Base-by-base conservation (phyloP, 2,888 invertebrate genomes). In the Xanthia icteritia region DNA sequence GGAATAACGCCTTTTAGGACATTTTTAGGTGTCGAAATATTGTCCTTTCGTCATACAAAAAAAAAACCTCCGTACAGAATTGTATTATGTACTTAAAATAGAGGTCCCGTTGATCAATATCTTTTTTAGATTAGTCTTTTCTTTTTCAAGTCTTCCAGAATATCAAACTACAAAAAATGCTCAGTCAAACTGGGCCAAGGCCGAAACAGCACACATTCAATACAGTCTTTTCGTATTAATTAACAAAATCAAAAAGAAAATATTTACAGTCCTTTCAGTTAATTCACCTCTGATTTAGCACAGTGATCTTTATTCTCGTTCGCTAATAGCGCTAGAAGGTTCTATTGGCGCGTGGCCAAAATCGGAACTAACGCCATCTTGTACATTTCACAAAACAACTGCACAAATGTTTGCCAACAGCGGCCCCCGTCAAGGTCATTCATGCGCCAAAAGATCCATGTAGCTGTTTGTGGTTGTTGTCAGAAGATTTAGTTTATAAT, bases 151-250 rank as follows among this genome's bases (percentile, higher is more conserved):
- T 39, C 58, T 31, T 67, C 27, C 58, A 51, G n/a, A 56, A 39
- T 73, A 45, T 23, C 15, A 61, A 20, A 75, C 27, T 79, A 79
- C 56, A 68, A 51, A 75, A 58, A 68, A 27, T 15, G 3, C 42
- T 67, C 84, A 82, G 84, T 79, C 58, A 48, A 31, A 83, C 73
- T 74, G 73, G 70, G 27, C 36, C 27, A 83, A 67, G 66, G 73
- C 80, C 80, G 4, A 73, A n/a, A 60, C 54, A 69, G 66, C 78
- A 81, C 77, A 45, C 65, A 58, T 61, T 69, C 20, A 45, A 48
- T 61, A 54, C 82, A 81, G 79, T 83, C 84, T 83, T 79, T 45
- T 79, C 61, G 63, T 48, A 48, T 42, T 39, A 13, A 27, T 45
- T 17, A 54, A 54, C 5, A 56, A 64, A 64, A 39, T n/a, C 1